Base-by-base conservation (phyloP, 2,888 invertebrate genomes). In the Noctua fimbriata region DNA sequence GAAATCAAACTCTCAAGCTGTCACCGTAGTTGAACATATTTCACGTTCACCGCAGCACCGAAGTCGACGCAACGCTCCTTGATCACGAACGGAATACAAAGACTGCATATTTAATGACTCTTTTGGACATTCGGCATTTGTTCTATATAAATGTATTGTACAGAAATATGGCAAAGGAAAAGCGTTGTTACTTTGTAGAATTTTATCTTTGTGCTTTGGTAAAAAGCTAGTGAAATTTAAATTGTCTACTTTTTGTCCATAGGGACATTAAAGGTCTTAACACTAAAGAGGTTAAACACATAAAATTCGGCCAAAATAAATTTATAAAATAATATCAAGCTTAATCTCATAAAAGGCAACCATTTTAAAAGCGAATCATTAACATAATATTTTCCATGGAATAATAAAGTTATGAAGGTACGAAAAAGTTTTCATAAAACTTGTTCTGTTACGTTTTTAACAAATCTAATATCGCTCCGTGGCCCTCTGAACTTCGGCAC, bases 381-480 rank as follows among this genome's bases (percentile, higher is more conserved):
- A 77, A 83, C 70, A 80, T 60, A 82, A 78, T 82, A 75, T 75
- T 78, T 70, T 65, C 76, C 73, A 73, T 73, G 66, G 44, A 80
- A 77, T 75, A 76, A 86, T 71, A 84, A 87, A 87, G 73, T 80
- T 82, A 81, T 49, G 69, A 69, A 76, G 72, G 71, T 72, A 72
- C 78, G 32, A 66, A 78, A 69, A 73, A 83, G 71, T 41, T 80
- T 67, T 24, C 21, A 58, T 69, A 60, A 79, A 82, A 79, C 78
- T 81, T 82, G 24, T 52, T 60, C 73, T 73, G 74, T 77, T 65
- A 80, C 55, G 73, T 82, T 82, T 81, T 80, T 49, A 79, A 67
- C 41, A 65, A 76, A 79, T 81, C 49, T 86, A 73, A 78, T 81
- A 78, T 81, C 69, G 36, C 65, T 65, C 44, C 60, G 49, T 18